These are phyloP conservation scores for Eubasilissa regina DNA, from an alignment of 1,140 invertebrate species.

Conservation along the genomic window DNA sequence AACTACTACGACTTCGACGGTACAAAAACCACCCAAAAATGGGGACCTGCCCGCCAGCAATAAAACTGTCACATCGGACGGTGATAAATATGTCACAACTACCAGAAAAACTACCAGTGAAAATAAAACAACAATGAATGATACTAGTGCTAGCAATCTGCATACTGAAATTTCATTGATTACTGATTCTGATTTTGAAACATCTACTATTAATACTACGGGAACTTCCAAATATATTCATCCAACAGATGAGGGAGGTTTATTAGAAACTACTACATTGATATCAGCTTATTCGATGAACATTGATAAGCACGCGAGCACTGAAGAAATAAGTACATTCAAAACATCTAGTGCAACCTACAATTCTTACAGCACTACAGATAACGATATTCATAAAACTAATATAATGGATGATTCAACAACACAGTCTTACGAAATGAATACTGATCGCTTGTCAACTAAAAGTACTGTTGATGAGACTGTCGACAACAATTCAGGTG, in stretches of 20 bases:
- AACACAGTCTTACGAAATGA: background rate
- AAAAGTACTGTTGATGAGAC: too few relatives aligned
- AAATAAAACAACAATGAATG: background rate
- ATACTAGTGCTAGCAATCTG: background rate
- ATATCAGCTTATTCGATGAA: background rate
- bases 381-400: slow-evolving; percentile 6
- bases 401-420: background rate
- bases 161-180: slow-evolving; percentile 11
- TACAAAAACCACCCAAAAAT: background rate
- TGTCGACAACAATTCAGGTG: slow-evolving; percentile 3
- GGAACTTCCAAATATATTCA: background rate
- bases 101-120: background rate
- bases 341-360: background rate
- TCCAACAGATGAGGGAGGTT: background rate
- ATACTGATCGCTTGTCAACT: too few relatives aligned
- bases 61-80: background rate
- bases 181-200: background rate
- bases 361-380: background rate
- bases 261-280: background rate
- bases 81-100: background rate
- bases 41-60: background rate
- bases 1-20: background rate
- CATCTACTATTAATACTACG: slow-evolving; percentile 13
- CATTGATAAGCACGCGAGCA: too few relatives aligned
- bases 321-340: slow-evolving; percentile 4